Evolutionary conservation across 2,113 vertebrate species (phyloP), one percentile per base, ranked within the genome.

Genomic region (Xyrauchen texanus): DNA sequence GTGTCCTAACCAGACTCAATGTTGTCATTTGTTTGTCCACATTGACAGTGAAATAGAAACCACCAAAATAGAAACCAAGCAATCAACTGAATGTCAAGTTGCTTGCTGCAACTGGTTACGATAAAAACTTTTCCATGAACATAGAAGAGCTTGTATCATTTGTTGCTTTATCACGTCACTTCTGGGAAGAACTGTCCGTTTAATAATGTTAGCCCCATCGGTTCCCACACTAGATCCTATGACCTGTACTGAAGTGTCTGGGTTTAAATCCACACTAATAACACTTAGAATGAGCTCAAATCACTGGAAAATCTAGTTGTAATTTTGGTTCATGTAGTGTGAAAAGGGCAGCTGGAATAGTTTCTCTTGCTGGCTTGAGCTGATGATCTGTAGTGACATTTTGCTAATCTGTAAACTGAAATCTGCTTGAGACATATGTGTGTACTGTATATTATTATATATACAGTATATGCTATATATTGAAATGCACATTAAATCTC

Each of bases 161-260:
- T n/a, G n/a, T n/a, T n/a, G n/a, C n/a, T n/a, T n/a, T n/a, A n/a
- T n/a, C n/a, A n/a, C n/a, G n/a, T n/a, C n/a, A n/a, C n/a, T n/a
- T n/a, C n/a, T n/a, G n/a, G n/a, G n/a, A n/a, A n/a, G n/a, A n/a
- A n/a, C n/a, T n/a, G n/a, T n/a, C n/a, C n/a, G n/a, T n/a, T n/a
- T n/a, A n/a, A n/a, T n/a, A n/a, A n/a, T n/a, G n/a, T n/a, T n/a
- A n/a, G n/a, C n/a, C n/a, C n/a, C 11, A 12, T 1, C 8, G 4
- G 44, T 69, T 4, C 21, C 42, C 13, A 6, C 55, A 47, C 47
- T 16, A 53, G 67, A 42, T 7, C 7, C 5, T 13, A n/a, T 58
- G 55, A 67, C 62, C 62, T 76, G 55, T 66, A 65, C 8, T 69
- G 6, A 55, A 53, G 10, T 69, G 11, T 34, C 9, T 52, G 52